phyloP scores from a whole-genome alignment of 2,113 vertebrate genomes.

The Crotalus viridis region DNA sequence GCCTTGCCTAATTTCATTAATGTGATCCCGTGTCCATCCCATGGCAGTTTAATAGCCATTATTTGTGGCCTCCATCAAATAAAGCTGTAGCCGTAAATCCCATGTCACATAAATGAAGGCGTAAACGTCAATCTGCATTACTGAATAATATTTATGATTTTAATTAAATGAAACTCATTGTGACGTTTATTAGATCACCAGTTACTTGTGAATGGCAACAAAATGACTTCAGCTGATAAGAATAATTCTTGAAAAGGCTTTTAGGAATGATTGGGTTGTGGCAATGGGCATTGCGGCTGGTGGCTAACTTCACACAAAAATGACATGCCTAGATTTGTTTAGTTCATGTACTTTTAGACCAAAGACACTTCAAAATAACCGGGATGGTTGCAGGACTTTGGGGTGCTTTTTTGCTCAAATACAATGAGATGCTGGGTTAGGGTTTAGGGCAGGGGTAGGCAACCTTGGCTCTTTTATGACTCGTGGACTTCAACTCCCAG shows the following conservation, averaged over 20 bases:
- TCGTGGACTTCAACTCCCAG: too few relatives aligned
- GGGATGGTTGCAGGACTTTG: neutral
- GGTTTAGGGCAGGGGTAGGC: neutral
- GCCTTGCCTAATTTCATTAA: slow-evolving; percentile 88
- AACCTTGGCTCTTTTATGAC: too few relatives aligned
- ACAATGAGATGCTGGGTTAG: neutral
- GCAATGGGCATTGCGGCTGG: slow-evolving; percentile 44
- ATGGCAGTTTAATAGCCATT: slow-evolving; percentile 90
- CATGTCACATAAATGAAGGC: slow-evolving; percentile 77
- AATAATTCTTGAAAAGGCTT: slow-evolving; percentile 70
- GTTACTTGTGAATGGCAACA: slow-evolving; percentile 83
- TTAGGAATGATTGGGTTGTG: slow-evolving; percentile 67
- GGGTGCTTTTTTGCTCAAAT: neutral
- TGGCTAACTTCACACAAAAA: neutral
- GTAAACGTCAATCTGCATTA: slow-evolving; percentile 89
- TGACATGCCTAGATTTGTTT: neutral
- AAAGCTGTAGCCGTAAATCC: slow-evolving; percentile 84
- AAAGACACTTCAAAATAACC: neutral
- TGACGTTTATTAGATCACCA: slow-evolving; percentile 88
- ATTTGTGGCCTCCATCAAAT: slow-evolving; percentile 90
- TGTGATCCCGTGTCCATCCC: slow-evolving; percentile 81
- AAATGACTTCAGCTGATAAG: slow-evolving; percentile 72
- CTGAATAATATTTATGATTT: slow-evolving; percentile 93
- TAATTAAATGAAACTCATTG: slow-evolving; percentile 93
- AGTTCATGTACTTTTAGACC: neutral